A percentile compares a stretch with the other conserved stretches of the same genome.
Conservation (phyloP, 2,113 vertebrate genomes). For the Pterocles burchelli region DNA sequence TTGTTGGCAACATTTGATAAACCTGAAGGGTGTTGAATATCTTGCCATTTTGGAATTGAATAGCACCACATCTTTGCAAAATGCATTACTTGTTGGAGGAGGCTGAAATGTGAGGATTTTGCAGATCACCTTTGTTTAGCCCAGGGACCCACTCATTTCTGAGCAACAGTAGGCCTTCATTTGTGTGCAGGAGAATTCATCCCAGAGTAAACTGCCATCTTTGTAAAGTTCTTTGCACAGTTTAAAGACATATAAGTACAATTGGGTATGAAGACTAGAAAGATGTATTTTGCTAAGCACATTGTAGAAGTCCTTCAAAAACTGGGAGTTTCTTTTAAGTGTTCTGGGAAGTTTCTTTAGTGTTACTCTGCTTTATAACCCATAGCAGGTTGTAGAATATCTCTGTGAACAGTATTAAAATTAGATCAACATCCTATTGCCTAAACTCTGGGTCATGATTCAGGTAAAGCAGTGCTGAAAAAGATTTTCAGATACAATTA, state of each 20-base stretch:
- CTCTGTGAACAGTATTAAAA: not conserved
- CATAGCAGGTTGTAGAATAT: not conserved
- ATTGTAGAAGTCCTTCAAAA: not conserved
- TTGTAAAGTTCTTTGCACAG: not conserved
- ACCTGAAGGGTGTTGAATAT: not conserved
- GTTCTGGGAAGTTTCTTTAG: not conserved
- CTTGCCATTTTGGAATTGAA: not conserved
- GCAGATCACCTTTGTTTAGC: conserved; percentile 1
- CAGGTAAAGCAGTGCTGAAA: not conserved
- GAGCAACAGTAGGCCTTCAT: conserved; percentile 9
- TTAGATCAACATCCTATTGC: not conserved
- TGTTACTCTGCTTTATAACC: not conserved
- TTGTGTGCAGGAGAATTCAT: not conserved
- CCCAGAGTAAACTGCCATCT: not conserved
- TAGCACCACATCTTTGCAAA: conserved; percentile 19
- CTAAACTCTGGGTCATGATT: not conserved
- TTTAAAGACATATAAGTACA: not conserved
- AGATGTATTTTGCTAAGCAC: not conserved
- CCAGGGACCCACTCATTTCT: not conserved
- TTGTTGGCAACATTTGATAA: conserved; percentile 5
- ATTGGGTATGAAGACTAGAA: not conserved
- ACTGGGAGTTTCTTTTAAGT: not conserved
- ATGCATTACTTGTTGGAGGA: not conserved
- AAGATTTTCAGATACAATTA: not conserved
- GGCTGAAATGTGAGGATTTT: conserved; percentile 44